Evolutionary conservation across 2,888 invertebrate species (phyloP), one percentile per base, ranked within the genome.

Genomic region (Homarus gammarus): DNA sequence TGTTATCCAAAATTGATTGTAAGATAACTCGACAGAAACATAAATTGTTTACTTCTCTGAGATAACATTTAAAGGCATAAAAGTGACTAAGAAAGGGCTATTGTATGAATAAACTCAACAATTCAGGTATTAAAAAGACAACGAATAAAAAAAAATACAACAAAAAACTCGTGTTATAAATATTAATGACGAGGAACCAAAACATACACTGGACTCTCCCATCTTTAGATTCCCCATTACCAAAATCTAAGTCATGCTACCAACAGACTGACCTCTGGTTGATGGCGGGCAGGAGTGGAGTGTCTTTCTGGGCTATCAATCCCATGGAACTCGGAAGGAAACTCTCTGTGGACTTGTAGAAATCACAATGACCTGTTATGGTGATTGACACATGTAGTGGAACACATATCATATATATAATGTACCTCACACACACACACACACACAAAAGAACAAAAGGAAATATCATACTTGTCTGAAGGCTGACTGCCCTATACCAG

Each of bases 241-340:
- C n/a, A n/a, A n/a, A n/a, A n/a, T n/a, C n/a, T n/a, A n/a, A n/a
- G n/a, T n/a, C n/a, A n/a, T n/a, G n/a, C n/a, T n/a, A n/a, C n/a
- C n/a, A n/a, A n/a, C n/a, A 56, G n/a, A 61, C 86, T 61, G n/a
- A 87, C 86, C 79, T 87, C 18, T 10, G n/a, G 3, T 78, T 87
- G 68, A 87, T 44, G 51, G 56, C 49, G 27, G 51, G n/a, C 18
- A 40, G 64, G 36, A 87, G 72, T 12, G 77, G 56, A 3, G 68
- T 79, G 56, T 70, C 36, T 56, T 87, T 87, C 56, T 77, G 44
- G 27, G 68, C 68, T 8, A 78, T 56, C 64, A 87, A 70, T 5
- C 78, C 36, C 22, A 70, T 78, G 27, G 36, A 68, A 72, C 68
- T 64, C 36, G 79, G 36, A 5, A 87, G 49, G 68, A 87, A 72